phyloP scores from a whole-genome alignment of 2,888 invertebrate genomes.

The Drosophila aldrichi region DNA sequence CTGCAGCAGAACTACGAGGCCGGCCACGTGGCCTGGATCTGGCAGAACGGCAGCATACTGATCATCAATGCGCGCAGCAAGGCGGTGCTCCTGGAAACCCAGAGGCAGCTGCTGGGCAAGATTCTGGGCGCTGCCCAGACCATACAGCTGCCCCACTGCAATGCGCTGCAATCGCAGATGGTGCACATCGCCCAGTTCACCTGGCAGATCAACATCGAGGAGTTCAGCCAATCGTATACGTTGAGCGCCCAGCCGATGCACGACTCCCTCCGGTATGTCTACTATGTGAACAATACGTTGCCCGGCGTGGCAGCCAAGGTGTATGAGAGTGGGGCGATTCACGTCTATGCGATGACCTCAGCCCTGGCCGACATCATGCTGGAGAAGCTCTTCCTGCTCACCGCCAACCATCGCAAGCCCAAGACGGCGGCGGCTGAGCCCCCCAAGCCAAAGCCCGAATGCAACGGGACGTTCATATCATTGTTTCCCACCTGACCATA shows the following conservation, averaged over 20 bases:
- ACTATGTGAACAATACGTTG: constrained; percentile 43
- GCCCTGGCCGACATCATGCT: constrained; percentile 37
- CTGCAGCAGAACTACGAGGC: constrained; percentile 31
- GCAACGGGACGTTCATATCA: neutral
- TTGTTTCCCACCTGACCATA: neutral
- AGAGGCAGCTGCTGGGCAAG: constrained; percentile 12
- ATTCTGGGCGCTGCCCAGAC: neutral
- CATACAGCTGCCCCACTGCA: neutral
- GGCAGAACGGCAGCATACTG: constrained; percentile 46
- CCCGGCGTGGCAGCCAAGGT: constrained; percentile 47
- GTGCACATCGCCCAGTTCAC: constrained; percentile 27
- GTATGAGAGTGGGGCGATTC: constrained; percentile 37
- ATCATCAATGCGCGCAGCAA: constrained; percentile 42
- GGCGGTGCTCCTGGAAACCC: constrained; percentile 17
- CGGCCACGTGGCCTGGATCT: constrained; percentile 46
- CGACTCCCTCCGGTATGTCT: constrained; percentile 8
- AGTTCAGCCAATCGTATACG: constrained; percentile 20
- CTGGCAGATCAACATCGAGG: constrained; percentile 36
- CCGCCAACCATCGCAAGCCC: constrained; percentile 41
- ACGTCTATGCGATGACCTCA: constrained; percentile 41
- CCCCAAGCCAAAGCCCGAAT: neutral
- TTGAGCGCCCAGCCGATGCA: constrained; percentile 2
- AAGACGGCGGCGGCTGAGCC: neutral
- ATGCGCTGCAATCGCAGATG: constrained; percentile 11
- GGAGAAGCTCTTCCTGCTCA: constrained; percentile 30